A percentile compares a stretch with the other conserved stretches of the same genome.
Conservation (phyloP, 2,888 invertebrate species). For the Pegoplata infirma region DNA sequence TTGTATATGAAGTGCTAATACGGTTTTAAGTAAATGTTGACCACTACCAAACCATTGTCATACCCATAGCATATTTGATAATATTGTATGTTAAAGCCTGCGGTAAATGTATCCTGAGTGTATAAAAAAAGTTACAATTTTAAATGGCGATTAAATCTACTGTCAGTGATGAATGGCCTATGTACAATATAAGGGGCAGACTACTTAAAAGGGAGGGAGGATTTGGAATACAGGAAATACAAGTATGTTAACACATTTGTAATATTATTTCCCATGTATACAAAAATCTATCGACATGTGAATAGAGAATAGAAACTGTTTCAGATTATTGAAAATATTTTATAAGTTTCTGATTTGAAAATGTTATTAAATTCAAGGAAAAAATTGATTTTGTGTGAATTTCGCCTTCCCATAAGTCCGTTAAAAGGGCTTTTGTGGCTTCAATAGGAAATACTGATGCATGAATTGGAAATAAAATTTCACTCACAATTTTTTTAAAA, state of each 20-base stretch:
- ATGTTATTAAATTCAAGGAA: too few species aligned
- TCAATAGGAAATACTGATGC: too few species aligned
- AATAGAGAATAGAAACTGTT: too few species aligned
- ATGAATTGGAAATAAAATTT: too few species aligned
- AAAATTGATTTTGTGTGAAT: too few species aligned
- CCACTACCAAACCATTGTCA: slow-evolving; percentile 48
- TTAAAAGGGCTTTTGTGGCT: too few species aligned
- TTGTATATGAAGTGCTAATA: slow-evolving; percentile 60
- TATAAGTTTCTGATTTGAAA: too few species aligned
- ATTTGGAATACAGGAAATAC: slow-evolving; percentile 66
- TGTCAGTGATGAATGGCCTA: slow-evolving; percentile 73
- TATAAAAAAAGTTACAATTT: slow-evolving; percentile 68
- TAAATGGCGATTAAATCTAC: slow-evolving; percentile 76
- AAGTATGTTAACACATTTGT: slow-evolving; percentile 73
- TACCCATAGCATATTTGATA: slow-evolving; percentile 51
- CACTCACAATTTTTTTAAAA: too few species aligned
- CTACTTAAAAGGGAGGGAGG: slow-evolving; percentile 26
- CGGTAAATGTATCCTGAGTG: slow-evolving; percentile 52
- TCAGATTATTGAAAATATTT: too few species aligned
- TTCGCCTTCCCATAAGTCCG: too few species aligned
- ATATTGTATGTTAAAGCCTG: slow-evolving; percentile 49
- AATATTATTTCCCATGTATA: slow-evolving; percentile 66
- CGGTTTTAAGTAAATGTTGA: slow-evolving; percentile 70
- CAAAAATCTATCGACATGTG: too few species aligned
- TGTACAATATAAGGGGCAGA: slow-evolving; percentile 8